Base-by-base conservation (phyloP, 2,797 vertebrate genomes). In the Tinamus major region DNA sequence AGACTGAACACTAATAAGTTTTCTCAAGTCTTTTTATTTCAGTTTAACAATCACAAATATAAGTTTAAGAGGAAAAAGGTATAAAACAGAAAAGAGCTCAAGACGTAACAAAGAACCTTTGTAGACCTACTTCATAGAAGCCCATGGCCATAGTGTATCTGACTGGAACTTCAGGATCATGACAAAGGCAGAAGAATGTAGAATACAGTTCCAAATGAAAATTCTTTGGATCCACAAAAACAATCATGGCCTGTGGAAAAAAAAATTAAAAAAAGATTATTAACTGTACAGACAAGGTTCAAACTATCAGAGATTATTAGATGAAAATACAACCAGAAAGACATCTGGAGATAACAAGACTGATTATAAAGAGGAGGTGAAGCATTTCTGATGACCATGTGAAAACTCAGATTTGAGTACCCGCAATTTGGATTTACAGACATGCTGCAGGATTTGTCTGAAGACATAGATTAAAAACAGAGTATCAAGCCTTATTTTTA, bases 131-230 rank as follows among this genome's bases (percentile, higher is more conserved):
- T 98, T 99, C 99, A 96, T 99, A 98, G 97, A 99, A 99, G 96
- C 98, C 98, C 94, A 98, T 97, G 68, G 99, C 99, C 90, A 98
- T 98, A 17, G 98, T 99, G 70, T 98, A 98, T 87, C 99, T 98
- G 72, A 99, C 98, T 16, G 98, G 98, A 96, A 99, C 98, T 96
- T 99, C 99, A 1, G 98, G 99, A 94, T 99, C 99, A 72, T 98
- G 98, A 94, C 99, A 99, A 63, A 99, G 98, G 96, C 98, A 98
- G 87, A 98, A 99, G 93, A 99, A 99, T 27, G 98, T 98, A 48
- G 98, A 98, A 96, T 99, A 99, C 39, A 99, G 97, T 90, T 99
- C 98, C 88, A 98, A 97, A 97, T 98, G 97, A 96, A 99, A 99
- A 96, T 98, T 98, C 96, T 99, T 98, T 7, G 98, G 97, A 92